phyloP scores from a whole-genome alignment of 2,888 invertebrate genomes.

The Drosophila pullipes region DNA sequence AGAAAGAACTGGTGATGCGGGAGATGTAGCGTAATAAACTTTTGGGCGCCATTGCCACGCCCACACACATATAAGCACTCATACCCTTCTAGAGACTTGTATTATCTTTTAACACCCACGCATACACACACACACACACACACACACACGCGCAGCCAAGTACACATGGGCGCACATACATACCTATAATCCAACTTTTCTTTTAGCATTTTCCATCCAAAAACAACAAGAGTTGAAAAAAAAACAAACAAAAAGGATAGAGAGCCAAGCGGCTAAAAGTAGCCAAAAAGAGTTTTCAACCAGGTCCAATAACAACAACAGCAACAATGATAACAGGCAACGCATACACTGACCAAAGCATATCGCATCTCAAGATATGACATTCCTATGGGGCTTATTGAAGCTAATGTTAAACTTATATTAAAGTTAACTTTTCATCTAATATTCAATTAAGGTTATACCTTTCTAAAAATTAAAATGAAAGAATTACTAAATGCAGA shows the following conservation, averaged over 20 bases:
- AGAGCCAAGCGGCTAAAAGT: constrained; percentile 3
- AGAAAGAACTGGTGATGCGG: constrained; percentile 4
- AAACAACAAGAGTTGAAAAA: constrained; percentile 35
- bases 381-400: constrained; percentile 13
- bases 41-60: constrained; percentile 38
- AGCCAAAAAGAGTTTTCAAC: constrained; percentile 27
- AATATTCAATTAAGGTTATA: neutral
- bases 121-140: constrained; percentile 16
- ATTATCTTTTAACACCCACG: constrained; percentile 51
- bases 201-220: constrained; percentile 58
- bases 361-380: constrained; percentile 36
- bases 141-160: neutral
- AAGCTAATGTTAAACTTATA: neutral
- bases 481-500: neutral
- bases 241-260: constrained; percentile 1
- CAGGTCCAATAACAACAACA: constrained; percentile 18
- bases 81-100: constrained; percentile 43
- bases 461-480: neutral
- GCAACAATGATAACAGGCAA: constrained; percentile 9
- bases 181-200: constrained; percentile 69
- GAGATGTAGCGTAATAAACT: constrained; percentile 60
- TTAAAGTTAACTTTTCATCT: neutral
- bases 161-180: constrained; percentile 26
- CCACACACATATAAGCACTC: constrained; percentile 25
- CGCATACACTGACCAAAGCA: constrained; percentile 34